Conservation (phyloP, 2,797 vertebrate species). For the Phataginus tetradactyla region DNA sequence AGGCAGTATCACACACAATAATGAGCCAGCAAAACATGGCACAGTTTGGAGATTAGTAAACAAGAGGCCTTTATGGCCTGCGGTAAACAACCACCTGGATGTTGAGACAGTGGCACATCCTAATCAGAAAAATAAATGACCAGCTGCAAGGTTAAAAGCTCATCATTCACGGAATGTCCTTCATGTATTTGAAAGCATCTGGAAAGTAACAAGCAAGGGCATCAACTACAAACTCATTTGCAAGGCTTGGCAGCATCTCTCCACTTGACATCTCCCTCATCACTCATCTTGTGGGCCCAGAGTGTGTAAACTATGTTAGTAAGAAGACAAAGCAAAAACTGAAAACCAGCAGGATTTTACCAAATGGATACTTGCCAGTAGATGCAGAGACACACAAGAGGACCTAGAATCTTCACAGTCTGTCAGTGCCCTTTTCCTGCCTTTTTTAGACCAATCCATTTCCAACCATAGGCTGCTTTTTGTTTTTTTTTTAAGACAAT, state of each 20-base stretch:
- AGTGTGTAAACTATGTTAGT: not conserved
- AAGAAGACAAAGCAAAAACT: slow-evolving; percentile 37
- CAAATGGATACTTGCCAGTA: not conserved
- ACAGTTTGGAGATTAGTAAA: slow-evolving; percentile 23
- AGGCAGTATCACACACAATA: not conserved
- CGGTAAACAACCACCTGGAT: slow-evolving; percentile 43
- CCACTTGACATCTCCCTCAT: slow-evolving; percentile 42
- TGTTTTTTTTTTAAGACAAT: not conserved
- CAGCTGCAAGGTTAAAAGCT: slow-evolving; percentile 66
- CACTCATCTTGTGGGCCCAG: slow-evolving; percentile 32
- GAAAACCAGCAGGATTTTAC: slow-evolving; percentile 31
- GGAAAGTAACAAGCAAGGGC: slow-evolving; percentile 10
- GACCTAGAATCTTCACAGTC: not conserved
- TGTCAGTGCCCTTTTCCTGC: not conserved
- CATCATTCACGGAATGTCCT: slow-evolving; percentile 61
- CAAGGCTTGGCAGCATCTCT: slow-evolving; percentile 37
- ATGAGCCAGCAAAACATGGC: not conserved
- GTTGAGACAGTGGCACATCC: slow-evolving; percentile 16
- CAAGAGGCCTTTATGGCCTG: slow-evolving; percentile 24
- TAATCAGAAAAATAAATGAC: slow-evolving; percentile 71
- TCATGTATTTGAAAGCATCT: slow-evolving; percentile 66
- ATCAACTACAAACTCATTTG: slow-evolving; percentile 61
- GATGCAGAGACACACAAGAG: not conserved
- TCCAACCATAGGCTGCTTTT: not conserved
- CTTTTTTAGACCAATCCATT: not conserved